phyloP scores from a whole-genome alignment of 2,888 invertebrate species.

The Philhelius pedissequus region DNA sequence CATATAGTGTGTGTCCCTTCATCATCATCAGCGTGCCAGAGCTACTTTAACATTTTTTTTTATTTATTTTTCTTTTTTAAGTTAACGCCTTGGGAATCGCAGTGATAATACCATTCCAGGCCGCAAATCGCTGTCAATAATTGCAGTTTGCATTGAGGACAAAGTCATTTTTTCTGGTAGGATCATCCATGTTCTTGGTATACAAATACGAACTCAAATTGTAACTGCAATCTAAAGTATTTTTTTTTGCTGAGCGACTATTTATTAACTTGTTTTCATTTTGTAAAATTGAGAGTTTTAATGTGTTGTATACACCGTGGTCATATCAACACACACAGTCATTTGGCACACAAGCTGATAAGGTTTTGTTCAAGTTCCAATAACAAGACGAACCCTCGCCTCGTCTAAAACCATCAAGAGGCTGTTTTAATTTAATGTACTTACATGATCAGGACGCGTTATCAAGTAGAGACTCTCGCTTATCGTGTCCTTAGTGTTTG shows the following conservation, averaged over 20 bases:
- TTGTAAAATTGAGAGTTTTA: conserved; percentile 66
- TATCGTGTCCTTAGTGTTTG: conserved; percentile 60
- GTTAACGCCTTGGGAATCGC: conserved; percentile 45
- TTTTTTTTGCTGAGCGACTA: conserved; percentile 62
- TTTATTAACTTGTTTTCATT: conserved; percentile 67
- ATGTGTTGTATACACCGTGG: conserved; percentile 55
- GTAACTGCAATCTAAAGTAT: conserved; percentile 32
- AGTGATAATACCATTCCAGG: conserved; percentile 48
- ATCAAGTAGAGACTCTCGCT: conserved; percentile 34
- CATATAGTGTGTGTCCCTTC: conserved; percentile 23
- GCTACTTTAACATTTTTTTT: conserved; percentile 46
- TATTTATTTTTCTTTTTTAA: not conserved
- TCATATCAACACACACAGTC: conserved; percentile 67
- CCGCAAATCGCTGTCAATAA: conserved; percentile 32
- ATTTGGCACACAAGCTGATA: conserved; percentile 67
- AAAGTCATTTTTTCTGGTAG: not conserved
- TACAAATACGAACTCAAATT: not conserved
- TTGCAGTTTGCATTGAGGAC: conserved; percentile 37
- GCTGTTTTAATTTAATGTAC: conserved; percentile 60
- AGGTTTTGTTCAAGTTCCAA: conserved; percentile 11
- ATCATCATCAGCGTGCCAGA: conserved; percentile 45
- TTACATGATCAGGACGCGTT: conserved; percentile 64
- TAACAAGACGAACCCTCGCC: not conserved
- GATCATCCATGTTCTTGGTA: not conserved
- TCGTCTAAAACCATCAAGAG: not conserved